Evolutionary conservation across 2,888 invertebrate species (phyloP).

Genomic region (Cynaeus angustus): DNA sequence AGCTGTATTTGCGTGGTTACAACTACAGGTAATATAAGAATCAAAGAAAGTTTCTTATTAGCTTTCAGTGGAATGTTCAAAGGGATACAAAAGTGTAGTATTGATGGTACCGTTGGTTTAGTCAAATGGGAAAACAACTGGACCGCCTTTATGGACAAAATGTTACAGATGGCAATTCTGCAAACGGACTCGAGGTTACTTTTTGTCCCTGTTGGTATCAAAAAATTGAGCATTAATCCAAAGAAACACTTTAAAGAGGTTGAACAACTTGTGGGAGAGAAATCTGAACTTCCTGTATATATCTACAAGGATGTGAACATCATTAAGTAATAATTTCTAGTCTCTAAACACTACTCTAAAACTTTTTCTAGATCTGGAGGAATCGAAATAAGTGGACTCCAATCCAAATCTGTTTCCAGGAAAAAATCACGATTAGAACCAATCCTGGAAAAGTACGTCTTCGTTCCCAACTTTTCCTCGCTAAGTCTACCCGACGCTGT

Average conservation of each 20-base stretch:
- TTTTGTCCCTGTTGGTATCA: constrained; percentile 78
- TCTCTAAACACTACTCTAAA: too few species aligned
- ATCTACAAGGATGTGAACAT: constrained; percentile 69
- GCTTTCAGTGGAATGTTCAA: constrained; percentile 59
- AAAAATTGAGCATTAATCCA: constrained; percentile 72
- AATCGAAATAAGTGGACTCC: constrained; percentile 83
- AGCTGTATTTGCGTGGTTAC: constrained; percentile 15
- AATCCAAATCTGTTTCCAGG: constrained; percentile 82
- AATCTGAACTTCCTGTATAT: constrained; percentile 58
- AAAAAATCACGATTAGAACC: constrained; percentile 80
- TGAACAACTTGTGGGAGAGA: constrained; percentile 27
- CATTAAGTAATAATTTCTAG: constrained; percentile 53
- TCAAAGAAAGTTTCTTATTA: background rate
- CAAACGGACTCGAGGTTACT: constrained; percentile 79
- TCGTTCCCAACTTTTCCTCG: constrained; percentile 75
- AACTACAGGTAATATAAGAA: background rate
- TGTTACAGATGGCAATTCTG: constrained; percentile 84
- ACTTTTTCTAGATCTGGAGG: constrained; percentile 76
- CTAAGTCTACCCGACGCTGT: constrained; percentile 66
- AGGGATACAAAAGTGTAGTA: constrained; percentile 57
- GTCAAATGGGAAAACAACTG: constrained; percentile 75
- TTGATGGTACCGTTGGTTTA: constrained; percentile 43
- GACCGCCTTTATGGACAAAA: constrained; percentile 90
- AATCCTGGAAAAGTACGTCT: constrained; percentile 82
- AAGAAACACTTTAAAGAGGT: constrained; percentile 65